A percentile compares a stretch with the other conserved stretches of the same genome.
phyloP scores from a whole-genome alignment of 2,797 vertebrate genomes.

The Anolis apletophallus region DNA sequence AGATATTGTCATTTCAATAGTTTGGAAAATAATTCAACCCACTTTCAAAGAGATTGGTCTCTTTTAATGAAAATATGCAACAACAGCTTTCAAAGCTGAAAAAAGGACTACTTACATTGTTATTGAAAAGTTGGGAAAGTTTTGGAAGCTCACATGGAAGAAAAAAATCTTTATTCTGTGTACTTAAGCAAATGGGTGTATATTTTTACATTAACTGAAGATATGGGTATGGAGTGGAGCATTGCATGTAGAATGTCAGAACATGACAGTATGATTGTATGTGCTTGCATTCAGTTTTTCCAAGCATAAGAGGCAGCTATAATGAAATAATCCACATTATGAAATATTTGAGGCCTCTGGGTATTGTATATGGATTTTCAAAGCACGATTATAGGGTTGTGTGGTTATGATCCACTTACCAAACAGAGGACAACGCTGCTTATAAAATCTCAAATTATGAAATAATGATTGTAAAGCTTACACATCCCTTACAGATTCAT shows the following conservation, averaged over 20 bases:
- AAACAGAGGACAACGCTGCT: conserved; percentile 9
- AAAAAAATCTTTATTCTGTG: conserved; percentile 3
- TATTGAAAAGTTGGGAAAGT: neutral
- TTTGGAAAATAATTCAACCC: neutral
- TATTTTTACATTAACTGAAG: conserved; percentile 25
- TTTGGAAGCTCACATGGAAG: conserved; percentile 24
- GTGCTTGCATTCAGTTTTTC: neutral
- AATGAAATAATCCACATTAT: neutral
- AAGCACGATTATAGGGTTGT: neutral
- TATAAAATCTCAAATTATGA: conserved; percentile 10
- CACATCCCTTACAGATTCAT: neutral
- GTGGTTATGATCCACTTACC: neutral
- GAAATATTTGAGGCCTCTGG: conserved; percentile 6
- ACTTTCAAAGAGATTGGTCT: neutral
- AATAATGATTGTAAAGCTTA: neutral
- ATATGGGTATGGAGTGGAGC: neutral
- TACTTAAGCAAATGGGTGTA: conserved; percentile 12
- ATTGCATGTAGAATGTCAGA: conserved; percentile 18
- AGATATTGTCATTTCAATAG: neutral
- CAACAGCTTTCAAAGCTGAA: neutral
- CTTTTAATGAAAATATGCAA: neutral
- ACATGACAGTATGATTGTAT: neutral
- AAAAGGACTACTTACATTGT: neutral
- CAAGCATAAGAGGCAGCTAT: conserved; percentile 8
- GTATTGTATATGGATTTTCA: conserved; percentile 16